Base-by-base conservation (phyloP, 1,140 invertebrate species). In the Limonius californicus region DNA sequence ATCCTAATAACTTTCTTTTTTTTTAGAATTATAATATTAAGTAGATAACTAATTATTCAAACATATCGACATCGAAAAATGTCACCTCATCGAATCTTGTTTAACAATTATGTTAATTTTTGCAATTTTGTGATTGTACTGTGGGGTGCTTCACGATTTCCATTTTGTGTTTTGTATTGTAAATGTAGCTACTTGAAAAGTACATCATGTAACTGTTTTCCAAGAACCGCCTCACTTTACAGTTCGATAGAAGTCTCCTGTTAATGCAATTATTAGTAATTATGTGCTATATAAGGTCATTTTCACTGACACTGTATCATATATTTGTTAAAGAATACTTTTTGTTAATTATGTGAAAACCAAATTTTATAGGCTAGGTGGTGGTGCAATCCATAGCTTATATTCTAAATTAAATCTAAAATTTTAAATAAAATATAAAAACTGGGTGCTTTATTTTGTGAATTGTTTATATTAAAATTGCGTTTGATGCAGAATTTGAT, bases 311-410 rank as follows among this genome's bases (percentile, higher is more conserved):
- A n/a, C n/a, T 65, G 19, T 56, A 62, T 67, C 4, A 32, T 55
- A 14, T 14, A 32, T 54, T 54, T 55, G 15, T 32, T 32, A 30
- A 18, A 30, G 6, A 16, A 16, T 55, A 18, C 1, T 55, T 42
- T 39, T 35, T 35, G 32, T 35, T 19, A 57, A 18, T 35, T 57
- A 23, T 21, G 16, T 57, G 35, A 32, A 35, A 35, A 50, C 20
- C 16, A 64, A 64, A 59, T 58, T 59, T 59, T 64, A 63, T 69
- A 69, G 69, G 68, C 66, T 72, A 72, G 69, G 71, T 72, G 71
- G 71, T 72, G 71, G 71, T 72, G 71, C 71, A 72, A 72, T 72
- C 69, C 66, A 58, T 67, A 68, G 71, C 71, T 72, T 72, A 60
- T 65, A 65, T 61, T 58, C 32, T 54, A 54, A 63, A 47, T 53